Evolutionary conservation across 2,797 vertebrate species (phyloP).

Genomic region (Arremon brunneinucha): DNA sequence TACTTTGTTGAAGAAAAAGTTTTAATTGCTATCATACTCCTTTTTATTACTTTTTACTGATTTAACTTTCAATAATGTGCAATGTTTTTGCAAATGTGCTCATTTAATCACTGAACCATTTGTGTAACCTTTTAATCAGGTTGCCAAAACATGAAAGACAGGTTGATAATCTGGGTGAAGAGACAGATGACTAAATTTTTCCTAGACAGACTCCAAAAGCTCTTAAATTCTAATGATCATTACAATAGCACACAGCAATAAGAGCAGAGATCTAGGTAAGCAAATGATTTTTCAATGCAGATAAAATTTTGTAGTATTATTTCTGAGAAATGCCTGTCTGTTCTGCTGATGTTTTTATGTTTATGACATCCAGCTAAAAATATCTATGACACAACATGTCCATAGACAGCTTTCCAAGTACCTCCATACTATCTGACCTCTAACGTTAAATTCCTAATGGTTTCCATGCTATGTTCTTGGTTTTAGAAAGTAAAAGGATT

Average conservation of each 20-base stretch:
- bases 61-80: not conserved
- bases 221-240: not conserved
- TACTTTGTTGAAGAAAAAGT: not conserved
- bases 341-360: not conserved
- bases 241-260: not conserved
- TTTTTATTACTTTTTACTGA: not conserved
- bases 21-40: not conserved
- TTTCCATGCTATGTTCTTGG: not conserved
- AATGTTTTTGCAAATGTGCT: not conserved
- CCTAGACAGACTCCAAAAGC: not conserved
- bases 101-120: not conserved
- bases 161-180: not conserved
- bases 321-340: not conserved
- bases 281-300: not conserved
- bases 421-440: not conserved
- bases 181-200: not conserved
- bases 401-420: not conserved
- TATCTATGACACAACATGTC: not conserved
- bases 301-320: not conserved
- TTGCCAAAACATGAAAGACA: not conserved
- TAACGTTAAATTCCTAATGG: not conserved
- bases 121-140: not conserved
- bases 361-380: not conserved
- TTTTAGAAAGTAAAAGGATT: not conserved
- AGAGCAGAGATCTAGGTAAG: not conserved